Conservation (phyloP, 2,797 vertebrate genomes). For the Darevskia nairensis region DNA sequence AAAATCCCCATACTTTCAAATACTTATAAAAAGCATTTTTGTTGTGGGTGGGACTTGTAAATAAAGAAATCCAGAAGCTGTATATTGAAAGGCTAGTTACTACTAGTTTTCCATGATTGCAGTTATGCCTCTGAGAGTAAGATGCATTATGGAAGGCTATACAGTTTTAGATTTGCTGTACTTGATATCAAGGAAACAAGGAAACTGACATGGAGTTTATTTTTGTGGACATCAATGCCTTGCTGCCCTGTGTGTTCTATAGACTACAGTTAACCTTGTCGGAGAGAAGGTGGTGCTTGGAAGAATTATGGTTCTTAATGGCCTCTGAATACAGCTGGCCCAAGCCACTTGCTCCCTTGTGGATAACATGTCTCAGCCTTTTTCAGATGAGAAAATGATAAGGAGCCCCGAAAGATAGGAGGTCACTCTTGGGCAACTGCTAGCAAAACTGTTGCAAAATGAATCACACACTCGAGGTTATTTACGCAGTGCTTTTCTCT, state of each 20-base stretch:
- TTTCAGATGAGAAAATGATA: slow-evolving; percentile 70
- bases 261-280: slow-evolving; percentile 68
- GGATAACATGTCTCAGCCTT: slow-evolving; percentile 60
- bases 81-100: not conserved
- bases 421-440: slow-evolving; percentile 69
- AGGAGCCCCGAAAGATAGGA: slow-evolving; percentile 56
- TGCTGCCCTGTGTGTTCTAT: slow-evolving; percentile 48
- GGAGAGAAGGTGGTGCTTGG: slow-evolving; percentile 65
- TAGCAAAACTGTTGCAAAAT: slow-evolving; percentile 73
- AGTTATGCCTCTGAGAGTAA: slow-evolving; percentile 3
- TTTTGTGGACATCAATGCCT: slow-evolving; percentile 64
- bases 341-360: slow-evolving; percentile 60
- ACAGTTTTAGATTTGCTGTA: slow-evolving; percentile 1
- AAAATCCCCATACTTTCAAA: slow-evolving; percentile 19
- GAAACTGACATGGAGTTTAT: slow-evolving; percentile 48
- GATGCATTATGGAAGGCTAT: not conserved
- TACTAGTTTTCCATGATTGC: not conserved
- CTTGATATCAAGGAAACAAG: slow-evolving; percentile 50
- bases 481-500: slow-evolving; percentile 65
- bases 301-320: slow-evolving; percentile 74
- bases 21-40: not conserved
- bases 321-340: slow-evolving; percentile 67
- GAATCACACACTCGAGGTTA: slow-evolving; percentile 55
- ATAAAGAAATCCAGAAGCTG: not conserved
- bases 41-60: not conserved